Percentiles rank a stretch among this genome's conserved stretches.
phyloP scores from a whole-genome alignment of 2,888 invertebrate genomes.

The Nemurella pictetii region DNA sequence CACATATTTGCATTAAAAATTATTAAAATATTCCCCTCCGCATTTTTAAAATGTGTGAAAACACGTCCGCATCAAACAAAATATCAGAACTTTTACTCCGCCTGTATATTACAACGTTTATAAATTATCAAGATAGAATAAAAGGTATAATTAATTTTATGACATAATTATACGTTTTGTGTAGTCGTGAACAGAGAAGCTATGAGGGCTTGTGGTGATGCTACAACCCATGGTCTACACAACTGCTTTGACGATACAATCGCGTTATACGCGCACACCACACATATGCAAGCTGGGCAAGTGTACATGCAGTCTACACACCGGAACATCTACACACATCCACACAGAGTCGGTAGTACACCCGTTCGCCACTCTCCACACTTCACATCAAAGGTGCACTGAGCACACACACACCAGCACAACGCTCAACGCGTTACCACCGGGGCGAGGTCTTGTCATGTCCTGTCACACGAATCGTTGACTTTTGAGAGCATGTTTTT shows the following conservation, averaged over 20 bases:
- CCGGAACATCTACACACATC: too few species aligned
- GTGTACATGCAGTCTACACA: too few species aligned
- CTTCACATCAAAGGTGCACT: not conserved
- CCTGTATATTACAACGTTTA: constrained; percentile 1
- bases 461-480: not conserved
- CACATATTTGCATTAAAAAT: too few species aligned
- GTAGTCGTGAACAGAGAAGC: not conserved
- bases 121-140: constrained; percentile 22
- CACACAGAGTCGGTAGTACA: too few species aligned
- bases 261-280: too few species aligned
- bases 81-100: not conserved
- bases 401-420: not conserved
- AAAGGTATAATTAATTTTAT: constrained; percentile 30
- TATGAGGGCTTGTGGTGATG: not conserved
- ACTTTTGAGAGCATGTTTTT: not conserved
- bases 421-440: not conserved
- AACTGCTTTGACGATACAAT: constrained; percentile 13
- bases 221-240: too few species aligned
- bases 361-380: not conserved
- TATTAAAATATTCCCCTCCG: not conserved
- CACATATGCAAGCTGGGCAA: not conserved
- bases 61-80: not conserved
- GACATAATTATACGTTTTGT: constrained; percentile 27
- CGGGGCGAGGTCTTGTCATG: not conserved
- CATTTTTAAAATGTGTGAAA: constrained; percentile 10